Conservation (phyloP, 2,888 invertebrate species). For the Dorcus hopei region DNA sequence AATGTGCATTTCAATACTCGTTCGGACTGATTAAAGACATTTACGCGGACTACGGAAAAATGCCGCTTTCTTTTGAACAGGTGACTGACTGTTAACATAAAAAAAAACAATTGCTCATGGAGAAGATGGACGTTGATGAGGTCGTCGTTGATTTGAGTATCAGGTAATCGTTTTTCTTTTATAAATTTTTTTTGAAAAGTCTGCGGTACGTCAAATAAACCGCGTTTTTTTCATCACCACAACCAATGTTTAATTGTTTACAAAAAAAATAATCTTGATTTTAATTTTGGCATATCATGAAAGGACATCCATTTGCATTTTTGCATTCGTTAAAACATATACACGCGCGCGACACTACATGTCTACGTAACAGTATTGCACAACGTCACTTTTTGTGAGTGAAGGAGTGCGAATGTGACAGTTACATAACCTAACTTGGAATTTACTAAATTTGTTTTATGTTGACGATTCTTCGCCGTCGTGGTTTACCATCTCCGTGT, state of each 20-base stretch:
- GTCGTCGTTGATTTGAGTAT: constrained; percentile 86
- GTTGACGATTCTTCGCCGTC: too few species aligned
- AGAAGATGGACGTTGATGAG: constrained; percentile 86
- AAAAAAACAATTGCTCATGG: constrained; percentile 41
- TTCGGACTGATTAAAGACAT: neutral
- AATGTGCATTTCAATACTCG: neutral
- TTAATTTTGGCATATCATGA: neutral
- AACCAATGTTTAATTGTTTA: neutral
- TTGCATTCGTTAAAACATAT: neutral
- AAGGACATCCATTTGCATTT: neutral
- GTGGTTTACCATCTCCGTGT: too few species aligned
- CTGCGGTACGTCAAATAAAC: neutral
- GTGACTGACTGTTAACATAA: constrained; percentile 21
- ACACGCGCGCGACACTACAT: neutral
- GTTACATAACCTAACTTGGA: constrained; percentile 11
- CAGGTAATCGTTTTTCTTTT: constrained; percentile 55
- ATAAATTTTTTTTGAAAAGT: neutral
- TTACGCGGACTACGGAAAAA: too few species aligned
- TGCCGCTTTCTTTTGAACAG: constrained; percentile 18
- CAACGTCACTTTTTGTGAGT: too few species aligned
- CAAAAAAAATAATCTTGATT: neutral
- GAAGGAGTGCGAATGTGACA: constrained; percentile 3
- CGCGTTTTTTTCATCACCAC: neutral
- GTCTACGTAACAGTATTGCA: too few species aligned
- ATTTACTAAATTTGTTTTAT: neutral